Base-by-base conservation (phyloP, 2,888 invertebrate species). In the Ophion ellenae region DNA sequence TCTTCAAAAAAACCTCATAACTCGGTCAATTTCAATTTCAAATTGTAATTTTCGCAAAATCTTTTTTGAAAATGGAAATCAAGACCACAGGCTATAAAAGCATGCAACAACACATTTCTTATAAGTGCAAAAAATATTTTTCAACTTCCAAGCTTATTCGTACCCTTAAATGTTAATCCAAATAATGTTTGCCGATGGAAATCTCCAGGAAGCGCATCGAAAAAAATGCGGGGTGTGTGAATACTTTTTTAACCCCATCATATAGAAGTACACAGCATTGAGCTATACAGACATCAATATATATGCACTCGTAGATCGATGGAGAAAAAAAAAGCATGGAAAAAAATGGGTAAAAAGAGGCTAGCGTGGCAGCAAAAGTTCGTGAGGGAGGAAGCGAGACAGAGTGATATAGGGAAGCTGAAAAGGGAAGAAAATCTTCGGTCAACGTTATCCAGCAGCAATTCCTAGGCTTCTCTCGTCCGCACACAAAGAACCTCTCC, bases 361-460 rank as follows among this genome's bases (percentile, higher is more conserved):
- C 63, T 32, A 32, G 32, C 32, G 4, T 32, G 32, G 32, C 32
- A 32, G 32, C 32, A 32, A 32, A 32, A 32, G 63, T 28, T 11
- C 11, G 24, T 5, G 84, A 77, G 64, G 57, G 64, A 53, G n/a
- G 28, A 53, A 32, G 32, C 17, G 17, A 9, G 32, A 69, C 53
- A 63, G 63, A 53, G 28, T 59, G 32, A 75, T 36, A 45, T 75
- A 84, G 86, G 69, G 53, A 69, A 61, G 69, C 32, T 81, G 85
- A 74, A 81, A 83, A 45, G 82, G 32, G 32, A 89, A 89, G 89
- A 89, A 76, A 76, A 88, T 89, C 91, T 92, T 92, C 90, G 91
- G 91, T 92, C 91, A 91, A 92, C 91, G 91, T 90, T 89, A 32
- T 78, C 88, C 89, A 87, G 88, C 89, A 87, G 88, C 89, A 91